Evolutionary conservation across 2,797 vertebrate genomes (phyloP), one percentile per base, ranked within the genome.

Genomic region (Staurois parvus): DNA sequence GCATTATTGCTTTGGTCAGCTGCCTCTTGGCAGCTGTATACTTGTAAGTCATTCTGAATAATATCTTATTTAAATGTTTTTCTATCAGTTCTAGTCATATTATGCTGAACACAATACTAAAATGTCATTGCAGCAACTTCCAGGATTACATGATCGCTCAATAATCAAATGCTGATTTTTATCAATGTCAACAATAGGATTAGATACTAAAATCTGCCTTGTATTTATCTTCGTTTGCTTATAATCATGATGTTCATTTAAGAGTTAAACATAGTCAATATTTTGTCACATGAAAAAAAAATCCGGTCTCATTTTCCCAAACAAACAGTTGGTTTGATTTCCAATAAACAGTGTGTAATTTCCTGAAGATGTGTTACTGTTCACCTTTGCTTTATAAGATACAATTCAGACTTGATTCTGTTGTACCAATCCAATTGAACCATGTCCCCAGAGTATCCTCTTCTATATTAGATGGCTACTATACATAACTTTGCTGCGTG

Each of bases 391-490:
- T 89, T 83, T 84, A 83, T 72, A 74, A 73, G 7, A 42, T 87
- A n/a, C 85, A 89, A 24, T 62, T 82, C 85, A 52, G 1, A 26
- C 59, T 87, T 79, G 78, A 81, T 87, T 88, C 88, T 88, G 76
- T 84, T 59, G 6, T 0, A 68, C 82, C 72, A 21, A 17, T 86
- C 5, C 83, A 79, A 87, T 81, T 88, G 30, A 76, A 88, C 87
- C 2, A 48, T 78, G 66, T 77, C 70, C 83, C 40, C 12, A 5
- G 19, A 85, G 10, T 29, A 62, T 62, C 0, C 0, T 24, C 76
- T 40, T 82, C 72, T 87, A 85, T 73, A 5, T 74, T 42, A 79
- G 68, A 84, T 34, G 77, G 76, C 13, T 66, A 4, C n/a, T 0
- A 68, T 76, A 67, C 86, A 30, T 29, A 37, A 32, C 89, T 77